Evolutionary conservation across 2,797 vertebrate species (phyloP).

Genomic region (Sorex maritimensis): DNA sequence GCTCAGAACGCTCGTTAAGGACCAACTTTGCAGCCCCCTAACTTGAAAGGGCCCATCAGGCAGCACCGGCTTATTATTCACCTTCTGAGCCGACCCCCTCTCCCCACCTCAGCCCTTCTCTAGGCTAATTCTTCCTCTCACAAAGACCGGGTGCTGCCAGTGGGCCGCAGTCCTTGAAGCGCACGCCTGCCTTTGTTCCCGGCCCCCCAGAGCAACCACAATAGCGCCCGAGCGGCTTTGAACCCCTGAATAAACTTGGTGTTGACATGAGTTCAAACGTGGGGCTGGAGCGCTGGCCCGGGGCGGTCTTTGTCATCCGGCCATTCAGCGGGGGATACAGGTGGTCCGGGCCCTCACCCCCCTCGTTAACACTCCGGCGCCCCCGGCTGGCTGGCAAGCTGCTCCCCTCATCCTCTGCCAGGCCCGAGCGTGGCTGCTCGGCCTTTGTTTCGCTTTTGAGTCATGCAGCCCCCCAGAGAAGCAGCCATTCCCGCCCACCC

Average conservation of each 20-base stretch:
- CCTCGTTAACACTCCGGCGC: slow-evolving; percentile 91
- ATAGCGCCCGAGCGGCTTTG: slow-evolving; percentile 90
- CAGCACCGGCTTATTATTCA: slow-evolving; percentile 79
- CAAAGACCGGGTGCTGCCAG: too few species aligned
- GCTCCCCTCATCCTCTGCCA: slow-evolving; percentile 86
- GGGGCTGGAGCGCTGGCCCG: slow-evolving; percentile 90
- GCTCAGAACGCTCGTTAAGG: slow-evolving; percentile 69
- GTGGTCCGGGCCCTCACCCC: slow-evolving; percentile 91
- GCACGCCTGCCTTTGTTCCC: slow-evolving; percentile 88
- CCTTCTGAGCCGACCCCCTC: slow-evolving; percentile 82
- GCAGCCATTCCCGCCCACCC: too few species aligned
- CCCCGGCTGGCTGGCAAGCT: slow-evolving; percentile 82
- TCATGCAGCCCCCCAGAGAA: slow-evolving; percentile 36
- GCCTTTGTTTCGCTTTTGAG: slow-evolving; percentile 84
- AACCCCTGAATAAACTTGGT: slow-evolving; percentile 91
- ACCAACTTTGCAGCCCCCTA: slow-evolving; percentile 71
- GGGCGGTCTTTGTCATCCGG: slow-evolving; percentile 92
- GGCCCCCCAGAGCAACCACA: slow-evolving; percentile 89
- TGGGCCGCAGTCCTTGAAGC: slow-evolving; percentile 84
- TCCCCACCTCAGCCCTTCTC: slow-evolving; percentile 80
- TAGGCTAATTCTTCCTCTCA: background rate
- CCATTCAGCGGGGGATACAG: slow-evolving; percentile 92
- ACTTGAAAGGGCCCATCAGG: slow-evolving; percentile 75
- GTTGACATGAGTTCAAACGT: slow-evolving; percentile 93
- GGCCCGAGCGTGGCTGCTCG: slow-evolving; percentile 89